Evolutionary conservation across 2,113 vertebrate genomes (phyloP).

Genomic region (Haemorhous mexicanus): DNA sequence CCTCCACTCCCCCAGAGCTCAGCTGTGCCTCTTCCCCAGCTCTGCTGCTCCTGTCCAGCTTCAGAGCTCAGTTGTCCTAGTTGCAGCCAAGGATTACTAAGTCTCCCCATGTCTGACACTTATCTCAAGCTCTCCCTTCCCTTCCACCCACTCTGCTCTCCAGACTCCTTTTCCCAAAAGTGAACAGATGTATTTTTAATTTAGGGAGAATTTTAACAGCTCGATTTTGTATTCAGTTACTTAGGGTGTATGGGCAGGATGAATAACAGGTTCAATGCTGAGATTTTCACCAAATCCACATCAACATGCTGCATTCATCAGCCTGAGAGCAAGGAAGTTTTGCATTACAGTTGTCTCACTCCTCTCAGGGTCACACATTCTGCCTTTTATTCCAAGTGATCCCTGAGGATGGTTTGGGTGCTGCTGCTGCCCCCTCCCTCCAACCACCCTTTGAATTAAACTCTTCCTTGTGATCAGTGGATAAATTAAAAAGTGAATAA

Average conservation of each 20-base stretch:
- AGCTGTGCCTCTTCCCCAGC: neutral
- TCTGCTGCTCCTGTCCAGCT: neutral
- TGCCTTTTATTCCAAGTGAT: neutral
- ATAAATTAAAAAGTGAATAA: neutral
- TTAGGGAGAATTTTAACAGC: constrained; percentile 1
- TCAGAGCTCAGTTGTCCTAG: neutral
- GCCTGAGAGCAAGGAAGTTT: neutral
- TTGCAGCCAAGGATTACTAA: neutral
- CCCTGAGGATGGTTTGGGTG: neutral
- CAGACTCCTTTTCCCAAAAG: neutral
- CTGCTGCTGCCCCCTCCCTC: neutral
- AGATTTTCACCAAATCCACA: neutral
- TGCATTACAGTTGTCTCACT: neutral
- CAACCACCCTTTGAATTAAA: neutral
- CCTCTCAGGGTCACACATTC: neutral
- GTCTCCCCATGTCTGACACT: neutral
- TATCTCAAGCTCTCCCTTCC: neutral
- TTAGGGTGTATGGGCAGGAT: neutral
- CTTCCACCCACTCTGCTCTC: neutral
- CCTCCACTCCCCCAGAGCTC: neutral
- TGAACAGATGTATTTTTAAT: constrained; percentile 50
- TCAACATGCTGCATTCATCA: neutral
- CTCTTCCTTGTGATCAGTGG: neutral
- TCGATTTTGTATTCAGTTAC: neutral
- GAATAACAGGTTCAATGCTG: neutral